Conservation (phyloP, 92 coral and sea anemone species). For the Metridium senile region DNA sequence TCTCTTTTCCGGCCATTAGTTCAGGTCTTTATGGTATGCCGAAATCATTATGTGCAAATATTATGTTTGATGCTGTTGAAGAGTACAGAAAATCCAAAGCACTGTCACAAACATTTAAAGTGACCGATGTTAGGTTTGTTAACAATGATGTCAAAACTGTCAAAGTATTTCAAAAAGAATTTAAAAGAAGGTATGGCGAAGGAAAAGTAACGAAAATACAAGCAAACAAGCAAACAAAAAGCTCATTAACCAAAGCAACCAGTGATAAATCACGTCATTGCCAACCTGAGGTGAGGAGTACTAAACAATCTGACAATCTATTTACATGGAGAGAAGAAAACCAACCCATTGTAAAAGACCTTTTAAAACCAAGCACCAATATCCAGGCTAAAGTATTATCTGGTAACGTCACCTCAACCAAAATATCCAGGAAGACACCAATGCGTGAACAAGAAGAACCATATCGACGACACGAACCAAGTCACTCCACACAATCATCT, state of each 20-base stretch:
- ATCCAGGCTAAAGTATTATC: no score
- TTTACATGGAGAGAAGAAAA: no score
- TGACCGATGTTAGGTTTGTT: conserved; percentile 58
- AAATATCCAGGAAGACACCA: no score
- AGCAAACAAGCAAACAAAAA: neutral
- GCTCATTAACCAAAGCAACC: neutral
- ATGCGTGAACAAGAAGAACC: no score
- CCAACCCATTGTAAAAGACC: no score
- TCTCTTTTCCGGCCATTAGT: conserved; percentile 74
- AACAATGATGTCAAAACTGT: conserved; percentile 47
- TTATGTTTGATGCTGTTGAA: conserved; percentile 48
- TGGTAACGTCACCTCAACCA: no score
- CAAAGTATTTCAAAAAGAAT: conserved; percentile 43
- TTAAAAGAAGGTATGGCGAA: conserved; percentile 37
- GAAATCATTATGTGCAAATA: conserved; percentile 63
- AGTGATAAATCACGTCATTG: no score
- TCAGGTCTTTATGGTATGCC: conserved; percentile 76
- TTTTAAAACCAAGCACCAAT: no score
- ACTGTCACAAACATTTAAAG: neutral
- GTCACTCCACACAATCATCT: no score
- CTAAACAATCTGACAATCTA: no score
- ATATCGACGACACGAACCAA: no score
- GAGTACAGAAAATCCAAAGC: conserved; percentile 3
- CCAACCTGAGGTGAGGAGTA: no score
- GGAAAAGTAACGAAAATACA: neutral